Base-by-base conservation (phyloP, 2,888 invertebrate species). In the Lochmaea crataegi region DNA sequence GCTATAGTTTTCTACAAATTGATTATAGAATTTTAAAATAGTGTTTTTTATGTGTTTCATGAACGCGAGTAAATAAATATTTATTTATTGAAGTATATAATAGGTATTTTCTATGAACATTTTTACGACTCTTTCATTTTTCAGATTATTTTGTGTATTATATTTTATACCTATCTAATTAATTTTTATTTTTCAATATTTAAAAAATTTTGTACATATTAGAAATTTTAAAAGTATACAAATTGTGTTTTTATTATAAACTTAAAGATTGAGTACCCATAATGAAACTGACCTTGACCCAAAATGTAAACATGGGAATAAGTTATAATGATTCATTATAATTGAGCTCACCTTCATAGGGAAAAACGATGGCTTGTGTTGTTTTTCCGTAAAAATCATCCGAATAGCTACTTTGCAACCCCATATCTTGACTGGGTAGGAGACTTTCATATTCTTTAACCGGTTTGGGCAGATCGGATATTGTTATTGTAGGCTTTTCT, bases 381-480 rank as follows among this genome's bases (percentile, higher is more conserved):
- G 94, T 95, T 82, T 94, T 91, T 38, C 94, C 95, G 81, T 94
- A 95, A 80, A 94, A 95, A 81, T 94, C 94, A 80, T 95, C 95
- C 26, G 91, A 90, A 72, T 90, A 90, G 75, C 89, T 89, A 16
- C 89, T 88, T 0, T 89, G 89, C 18, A 89, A 87, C 71, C 90
- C 90, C 48, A 89, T 84, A 57, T 87, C 86, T 60, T 85, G 86
- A 58, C 86, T 85, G 38, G 89, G 88, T 76, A 90, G 87, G 14
- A 90, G 86, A 74, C 92, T 92, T 82, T 92, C 91, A 9, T 94
- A 94, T 80, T 93, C 93, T 61, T 92, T 92, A 75, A 95, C 90
- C 7, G 94, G 94, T 85, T 91, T 91, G 0, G 95, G 95, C 80
- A 95, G 86, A 69, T 91, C 90, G 75, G 90, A 89, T 65, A 90